Conservation (phyloP, 2,797 vertebrate species). For the Esox masquinongy region DNA sequence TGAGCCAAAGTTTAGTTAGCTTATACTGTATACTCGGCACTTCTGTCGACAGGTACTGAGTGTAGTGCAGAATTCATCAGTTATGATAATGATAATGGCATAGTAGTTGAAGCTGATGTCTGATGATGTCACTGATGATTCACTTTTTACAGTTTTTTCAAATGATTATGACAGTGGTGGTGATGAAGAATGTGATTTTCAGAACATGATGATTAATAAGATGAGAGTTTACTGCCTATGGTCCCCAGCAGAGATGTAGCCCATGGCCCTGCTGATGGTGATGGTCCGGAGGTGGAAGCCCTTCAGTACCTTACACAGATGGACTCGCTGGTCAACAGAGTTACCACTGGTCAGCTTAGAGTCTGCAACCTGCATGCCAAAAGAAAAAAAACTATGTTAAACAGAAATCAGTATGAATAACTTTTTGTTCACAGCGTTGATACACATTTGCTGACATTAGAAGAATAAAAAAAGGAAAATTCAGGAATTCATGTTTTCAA, state of each 20-base stretch:
- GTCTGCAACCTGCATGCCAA: background rate
- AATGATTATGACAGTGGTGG: background rate
- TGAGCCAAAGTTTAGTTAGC: constrained; percentile 28
- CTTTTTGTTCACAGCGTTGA: background rate
- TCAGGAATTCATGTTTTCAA: background rate
- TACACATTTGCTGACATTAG: background rate
- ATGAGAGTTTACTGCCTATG: constrained; percentile 49
- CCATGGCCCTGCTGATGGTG: constrained; percentile 82
- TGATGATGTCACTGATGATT: background rate
- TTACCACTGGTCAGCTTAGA: accelerated
- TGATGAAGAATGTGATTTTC: background rate
- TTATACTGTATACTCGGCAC: background rate
- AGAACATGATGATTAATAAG: background rate
- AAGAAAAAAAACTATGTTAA: background rate
- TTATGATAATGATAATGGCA: constrained; percentile 7
- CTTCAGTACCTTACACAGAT: constrained; percentile 78
- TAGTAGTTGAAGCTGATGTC: constrained; percentile 12
- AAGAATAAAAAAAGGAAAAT: background rate
- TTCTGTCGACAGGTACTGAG: background rate
- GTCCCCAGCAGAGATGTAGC: constrained; percentile 72
- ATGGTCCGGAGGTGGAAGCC: constrained; percentile 77
- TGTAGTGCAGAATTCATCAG: background rate
- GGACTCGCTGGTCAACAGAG: constrained; percentile 61
- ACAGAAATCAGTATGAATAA: background rate
- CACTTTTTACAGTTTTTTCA: background rate